These are phyloP conservation scores for Drosophila nigricruria DNA, from an alignment of 2,888 invertebrate genomes.

Conservation along the genomic window DNA sequence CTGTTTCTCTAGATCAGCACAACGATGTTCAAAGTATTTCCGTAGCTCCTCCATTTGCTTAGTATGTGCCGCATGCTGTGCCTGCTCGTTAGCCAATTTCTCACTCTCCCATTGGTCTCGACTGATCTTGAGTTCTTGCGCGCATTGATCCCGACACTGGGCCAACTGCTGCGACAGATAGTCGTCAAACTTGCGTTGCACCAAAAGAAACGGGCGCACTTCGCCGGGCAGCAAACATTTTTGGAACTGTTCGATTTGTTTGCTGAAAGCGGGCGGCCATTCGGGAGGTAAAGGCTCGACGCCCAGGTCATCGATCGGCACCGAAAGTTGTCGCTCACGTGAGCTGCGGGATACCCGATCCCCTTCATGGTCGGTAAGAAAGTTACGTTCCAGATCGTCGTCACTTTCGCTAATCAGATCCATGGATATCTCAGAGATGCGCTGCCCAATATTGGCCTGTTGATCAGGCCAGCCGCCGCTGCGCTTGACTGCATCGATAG, in stretches of 20 bases:
- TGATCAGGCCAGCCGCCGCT: constrained; percentile 78
- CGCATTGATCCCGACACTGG: constrained; percentile 84
- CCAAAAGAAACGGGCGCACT: constrained; percentile 84
- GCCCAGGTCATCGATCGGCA: constrained; percentile 62
- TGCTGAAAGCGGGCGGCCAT: constrained; percentile 79
- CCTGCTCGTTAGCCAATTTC: constrained; percentile 88
- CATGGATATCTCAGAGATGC: constrained; percentile 85
- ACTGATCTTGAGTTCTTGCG: constrained; percentile 80
- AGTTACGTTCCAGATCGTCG: constrained; percentile 83
- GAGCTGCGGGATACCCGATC: constrained; percentile 82
- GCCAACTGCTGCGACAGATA: constrained; percentile 87
- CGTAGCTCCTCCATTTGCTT: constrained; percentile 92
- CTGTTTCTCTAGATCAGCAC: constrained; percentile 92
- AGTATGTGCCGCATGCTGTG: constrained; percentile 88
- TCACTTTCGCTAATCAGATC: constrained; percentile 85
- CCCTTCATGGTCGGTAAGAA: constrained; percentile 79
- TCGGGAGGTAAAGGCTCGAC: constrained; percentile 48
- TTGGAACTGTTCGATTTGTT: constrained; percentile 84
- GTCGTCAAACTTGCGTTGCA: constrained; percentile 87
- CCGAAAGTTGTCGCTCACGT: constrained; percentile 80
- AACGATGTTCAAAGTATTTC: constrained; percentile 92
- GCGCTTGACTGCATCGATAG: constrained; percentile 84
- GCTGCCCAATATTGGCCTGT: constrained; percentile 83
- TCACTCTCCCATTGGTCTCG: constrained; percentile 86
- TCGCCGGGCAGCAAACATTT: constrained; percentile 83